A percentile compares a stretch with the other conserved stretches of the same genome.
These are phyloP conservation scores for Brenthis hecate DNA, from an alignment of 2,888 invertebrate species.

Conservation along the genomic window DNA sequence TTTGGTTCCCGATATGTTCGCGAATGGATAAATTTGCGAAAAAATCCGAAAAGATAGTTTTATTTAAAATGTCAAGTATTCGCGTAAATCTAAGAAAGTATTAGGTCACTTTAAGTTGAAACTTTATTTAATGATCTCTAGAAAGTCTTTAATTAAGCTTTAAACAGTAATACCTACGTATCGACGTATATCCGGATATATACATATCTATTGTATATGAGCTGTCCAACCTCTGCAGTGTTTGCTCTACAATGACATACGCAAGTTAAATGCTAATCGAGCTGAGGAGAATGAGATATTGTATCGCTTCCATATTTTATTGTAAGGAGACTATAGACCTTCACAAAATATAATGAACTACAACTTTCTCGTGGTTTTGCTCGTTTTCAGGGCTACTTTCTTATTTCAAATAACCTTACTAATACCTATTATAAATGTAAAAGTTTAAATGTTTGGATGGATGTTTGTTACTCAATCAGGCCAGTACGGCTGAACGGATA, in stretches of 20 bases:
- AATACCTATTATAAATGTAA: too few species aligned
- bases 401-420: too few species aligned
- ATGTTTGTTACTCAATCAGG: too few species aligned
- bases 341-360: background rate
- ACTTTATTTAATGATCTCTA: background rate
- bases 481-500: too few species aligned
- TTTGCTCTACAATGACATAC: conserved; percentile 18
- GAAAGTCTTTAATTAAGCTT: conserved; percentile 3
- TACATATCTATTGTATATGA: conserved; percentile 1
- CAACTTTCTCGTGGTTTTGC: background rate
- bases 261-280: conserved; percentile 27
- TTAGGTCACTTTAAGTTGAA: too few species aligned
- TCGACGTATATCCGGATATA: conserved; percentile 6
- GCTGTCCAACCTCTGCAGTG: conserved; percentile 23
- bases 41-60: too few species aligned
- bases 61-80: too few species aligned
- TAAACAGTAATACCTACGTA: background rate
- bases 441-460: too few species aligned
- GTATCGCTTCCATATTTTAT: conserved; percentile 19
- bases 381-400: too few species aligned
- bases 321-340: conserved; percentile 1
- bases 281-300: conserved; percentile 18
- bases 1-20: too few species aligned
- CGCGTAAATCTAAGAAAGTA: too few species aligned
- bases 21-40: too few species aligned